Conservation (phyloP, 1,140 invertebrate species). For the Euura saliciscinereae region DNA sequence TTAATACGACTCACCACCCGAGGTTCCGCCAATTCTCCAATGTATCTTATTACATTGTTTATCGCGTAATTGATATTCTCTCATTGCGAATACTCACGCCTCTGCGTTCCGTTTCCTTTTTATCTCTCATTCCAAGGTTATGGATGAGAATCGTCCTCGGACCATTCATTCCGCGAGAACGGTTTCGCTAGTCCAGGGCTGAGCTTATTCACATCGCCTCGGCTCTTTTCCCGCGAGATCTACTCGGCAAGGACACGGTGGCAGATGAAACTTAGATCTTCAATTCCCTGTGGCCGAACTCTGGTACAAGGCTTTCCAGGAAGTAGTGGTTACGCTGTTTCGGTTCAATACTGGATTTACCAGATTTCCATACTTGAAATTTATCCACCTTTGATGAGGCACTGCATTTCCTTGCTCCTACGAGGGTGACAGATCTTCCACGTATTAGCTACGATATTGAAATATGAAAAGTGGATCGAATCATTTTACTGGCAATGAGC, state of each 20-base stretch:
- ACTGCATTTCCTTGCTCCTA: no score
- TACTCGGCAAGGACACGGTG: constrained; percentile 16
- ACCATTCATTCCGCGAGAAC: background rate
- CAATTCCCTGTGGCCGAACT: background rate
- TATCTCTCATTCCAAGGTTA: no score
- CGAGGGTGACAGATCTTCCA: background rate
- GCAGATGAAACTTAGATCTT: constrained; percentile 12
- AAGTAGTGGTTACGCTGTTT: no score
- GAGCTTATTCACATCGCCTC: constrained; percentile 11
- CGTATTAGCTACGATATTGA: background rate
- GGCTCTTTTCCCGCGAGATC: constrained; percentile 7
- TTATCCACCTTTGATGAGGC: no score
- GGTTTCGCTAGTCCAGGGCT: background rate
- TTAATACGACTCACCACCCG: background rate
- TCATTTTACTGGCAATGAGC: background rate
- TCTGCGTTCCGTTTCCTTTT: background rate
- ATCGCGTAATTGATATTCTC: background rate
- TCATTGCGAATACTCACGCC: background rate
- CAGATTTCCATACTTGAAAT: no score
- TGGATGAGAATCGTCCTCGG: background rate
- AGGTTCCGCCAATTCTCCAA: background rate
- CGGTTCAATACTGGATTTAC: no score
- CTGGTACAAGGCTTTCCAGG: no score
- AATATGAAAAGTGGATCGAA: background rate
- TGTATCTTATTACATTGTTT: constrained; percentile 3